These are phyloP conservation scores for Larimichthys crocea DNA, from an alignment of 2,113 vertebrate species.

Conservation along the genomic window DNA sequence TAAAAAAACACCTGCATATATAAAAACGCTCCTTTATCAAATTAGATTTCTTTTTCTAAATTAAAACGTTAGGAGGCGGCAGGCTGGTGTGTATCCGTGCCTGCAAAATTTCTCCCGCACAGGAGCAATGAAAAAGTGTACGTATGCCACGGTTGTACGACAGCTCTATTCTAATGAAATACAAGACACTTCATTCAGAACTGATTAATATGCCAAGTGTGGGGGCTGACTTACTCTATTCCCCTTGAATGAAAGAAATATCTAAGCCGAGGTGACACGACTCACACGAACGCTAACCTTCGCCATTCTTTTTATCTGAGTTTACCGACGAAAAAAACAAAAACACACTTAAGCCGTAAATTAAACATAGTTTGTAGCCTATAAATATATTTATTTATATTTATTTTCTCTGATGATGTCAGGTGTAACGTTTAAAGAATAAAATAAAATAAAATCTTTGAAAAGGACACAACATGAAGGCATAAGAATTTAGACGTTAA, in stretches of 20 bases:
- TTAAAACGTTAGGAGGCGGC: conserved; percentile 1
- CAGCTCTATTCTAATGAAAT: conserved; percentile 40
- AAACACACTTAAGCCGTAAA: not conserved
- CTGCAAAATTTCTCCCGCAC: conserved; percentile 33
- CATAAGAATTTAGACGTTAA: not conserved
- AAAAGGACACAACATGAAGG: not conserved
- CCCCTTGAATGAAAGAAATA: conserved; percentile 39
- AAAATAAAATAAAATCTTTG: not conserved
- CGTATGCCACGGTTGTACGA: conserved; percentile 14
- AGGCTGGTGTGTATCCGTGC: conserved; percentile 1
- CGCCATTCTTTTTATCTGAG: not conserved
- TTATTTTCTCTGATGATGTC: not conserved
- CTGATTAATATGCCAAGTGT: conserved; percentile 49
- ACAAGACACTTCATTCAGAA: conserved; percentile 41
- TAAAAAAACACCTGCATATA: conserved; percentile 10
- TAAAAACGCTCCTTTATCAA: not conserved
- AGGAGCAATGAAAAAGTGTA: conserved; percentile 22
- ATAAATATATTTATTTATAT: not conserved
- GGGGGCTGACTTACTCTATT: conserved; percentile 22
- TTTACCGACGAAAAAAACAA: not conserved
- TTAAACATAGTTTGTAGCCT: conserved; percentile 17
- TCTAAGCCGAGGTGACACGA: conserved; percentile 4
- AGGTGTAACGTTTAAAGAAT: conserved; percentile 43
- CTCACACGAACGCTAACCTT: conserved; percentile 1
- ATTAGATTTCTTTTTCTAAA: conserved; percentile 26